These are phyloP conservation scores for Limonius californicus DNA, from an alignment of 1,140 invertebrate species.

Conservation along the genomic window DNA sequence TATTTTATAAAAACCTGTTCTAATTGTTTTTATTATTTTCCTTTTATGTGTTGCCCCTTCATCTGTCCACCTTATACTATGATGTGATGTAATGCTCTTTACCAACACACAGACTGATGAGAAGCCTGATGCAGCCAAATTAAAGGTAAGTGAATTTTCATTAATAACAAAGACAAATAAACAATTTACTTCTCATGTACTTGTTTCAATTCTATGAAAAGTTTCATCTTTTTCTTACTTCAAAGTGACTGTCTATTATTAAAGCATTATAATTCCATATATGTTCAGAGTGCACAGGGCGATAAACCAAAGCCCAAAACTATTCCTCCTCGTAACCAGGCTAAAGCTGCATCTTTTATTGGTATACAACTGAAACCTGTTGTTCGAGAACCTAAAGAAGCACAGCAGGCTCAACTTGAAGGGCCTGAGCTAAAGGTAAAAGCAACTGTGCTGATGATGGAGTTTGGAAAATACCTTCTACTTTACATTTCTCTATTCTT, in stretches of 20 bases:
- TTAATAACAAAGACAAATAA: not conserved
- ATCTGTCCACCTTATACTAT: not conserved
- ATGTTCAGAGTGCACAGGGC: not conserved
- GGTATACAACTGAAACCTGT: conserved; percentile 60
- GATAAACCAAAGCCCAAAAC: conserved; percentile 47
- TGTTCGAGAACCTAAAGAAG: conserved; percentile 48
- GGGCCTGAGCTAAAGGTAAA: conserved; percentile 45
- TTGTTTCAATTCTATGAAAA: not conserved
- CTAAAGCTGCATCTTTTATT: conserved; percentile 57
- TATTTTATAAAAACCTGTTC: not conserved
- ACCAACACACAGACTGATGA: not conserved
- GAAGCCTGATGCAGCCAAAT: not conserved
- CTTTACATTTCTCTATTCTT: not conserved
- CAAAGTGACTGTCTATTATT: not conserved
- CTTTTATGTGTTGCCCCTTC: not conserved
- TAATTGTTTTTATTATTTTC: not conserved
- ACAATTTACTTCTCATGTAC: too few relatives aligned
- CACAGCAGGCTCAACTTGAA: conserved; percentile 39
- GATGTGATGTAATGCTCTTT: not conserved
- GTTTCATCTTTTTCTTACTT: not conserved
- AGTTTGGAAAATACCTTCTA: not conserved
- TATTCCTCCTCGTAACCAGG: conserved; percentile 54
- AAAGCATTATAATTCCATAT: not conserved
- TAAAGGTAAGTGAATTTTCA: conserved; percentile 5
- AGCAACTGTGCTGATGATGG: not conserved